These are phyloP conservation scores for Rhineura floridana DNA, from an alignment of 2,113 vertebrate species.

Conservation along the genomic window DNA sequence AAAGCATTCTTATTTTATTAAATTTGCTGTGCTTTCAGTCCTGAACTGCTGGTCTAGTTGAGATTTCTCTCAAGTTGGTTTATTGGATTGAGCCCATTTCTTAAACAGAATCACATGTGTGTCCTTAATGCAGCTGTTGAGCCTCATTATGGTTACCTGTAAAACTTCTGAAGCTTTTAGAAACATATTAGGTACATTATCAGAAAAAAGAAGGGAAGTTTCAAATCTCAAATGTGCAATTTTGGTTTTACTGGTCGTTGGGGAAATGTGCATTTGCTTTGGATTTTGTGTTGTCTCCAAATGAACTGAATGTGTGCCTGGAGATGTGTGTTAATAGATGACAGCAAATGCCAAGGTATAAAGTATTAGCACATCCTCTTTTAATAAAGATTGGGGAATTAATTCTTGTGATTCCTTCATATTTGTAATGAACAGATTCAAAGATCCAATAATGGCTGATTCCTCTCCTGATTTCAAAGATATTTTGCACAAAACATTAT, in stretches of 20 bases:
- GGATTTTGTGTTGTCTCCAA: conserved; percentile 5
- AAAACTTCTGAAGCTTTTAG: not conserved
- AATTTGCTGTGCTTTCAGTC: not conserved
- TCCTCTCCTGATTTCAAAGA: not conserved
- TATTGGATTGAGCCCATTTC: not conserved
- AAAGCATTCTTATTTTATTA: not conserved
- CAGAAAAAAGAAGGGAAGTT: not conserved
- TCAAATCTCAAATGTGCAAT: conserved; percentile 4
- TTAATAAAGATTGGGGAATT: conserved; percentile 19
- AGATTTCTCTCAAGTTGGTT: not conserved
- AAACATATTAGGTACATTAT: not conserved
- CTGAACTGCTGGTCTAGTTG: not conserved
- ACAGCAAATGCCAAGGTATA: conserved; percentile 3
- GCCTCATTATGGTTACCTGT: not conserved
- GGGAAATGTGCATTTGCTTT: not conserved
- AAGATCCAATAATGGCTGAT: not conserved
- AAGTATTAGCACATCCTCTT: not conserved
- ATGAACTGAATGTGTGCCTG: conserved; percentile 26
- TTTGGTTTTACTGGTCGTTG: not conserved
- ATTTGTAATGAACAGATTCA: not conserved
- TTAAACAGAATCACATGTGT: not conserved
- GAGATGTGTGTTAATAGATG: conserved; percentile 17
- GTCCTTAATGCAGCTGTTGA: not conserved
- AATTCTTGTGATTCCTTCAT: not conserved
- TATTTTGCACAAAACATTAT: not conserved